Evolutionary conservation across 2,113 vertebrate species (phyloP).

Genomic region (Pygoscelis antarcticus): DNA sequence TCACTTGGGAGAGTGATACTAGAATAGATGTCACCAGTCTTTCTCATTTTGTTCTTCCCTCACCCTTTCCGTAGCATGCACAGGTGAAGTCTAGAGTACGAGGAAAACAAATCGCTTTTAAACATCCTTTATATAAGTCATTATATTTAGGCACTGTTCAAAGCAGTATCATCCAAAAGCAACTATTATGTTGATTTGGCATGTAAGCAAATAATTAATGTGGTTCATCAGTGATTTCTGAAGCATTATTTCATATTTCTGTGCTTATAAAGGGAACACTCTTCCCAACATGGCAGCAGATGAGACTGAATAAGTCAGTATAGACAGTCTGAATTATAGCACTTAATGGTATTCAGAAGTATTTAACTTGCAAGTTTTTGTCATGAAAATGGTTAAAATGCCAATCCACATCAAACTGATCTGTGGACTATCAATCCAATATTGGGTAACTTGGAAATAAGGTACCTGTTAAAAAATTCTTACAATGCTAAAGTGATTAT

Average conservation of each 20-base stretch:
- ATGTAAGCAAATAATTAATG: constrained; percentile 45
- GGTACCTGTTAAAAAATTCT: neutral
- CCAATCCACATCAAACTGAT: constrained; percentile 11
- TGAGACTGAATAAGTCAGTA: neutral
- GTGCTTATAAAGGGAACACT: neutral
- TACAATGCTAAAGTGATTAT: neutral
- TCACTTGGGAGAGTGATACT: neutral
- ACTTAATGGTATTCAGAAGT: neutral
- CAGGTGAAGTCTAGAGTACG: neutral
- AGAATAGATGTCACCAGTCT: neutral
- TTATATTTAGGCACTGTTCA: constrained; percentile 48
- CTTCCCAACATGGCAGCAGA: constrained; percentile 3
- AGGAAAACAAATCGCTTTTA: constrained; percentile 47
- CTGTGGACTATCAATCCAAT: neutral
- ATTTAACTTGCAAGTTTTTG: constrained; percentile 19
- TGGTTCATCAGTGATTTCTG: constrained; percentile 58
- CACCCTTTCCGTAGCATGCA: neutral
- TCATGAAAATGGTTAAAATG: neutral
- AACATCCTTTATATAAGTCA: neutral
- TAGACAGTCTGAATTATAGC: constrained; percentile 28
- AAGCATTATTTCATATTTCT: constrained; percentile 47
- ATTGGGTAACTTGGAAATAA: neutral
- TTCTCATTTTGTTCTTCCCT: neutral
- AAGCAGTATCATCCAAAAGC: constrained; percentile 38
- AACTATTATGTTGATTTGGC: constrained; percentile 44